Evolutionary conservation across 2,797 vertebrate species (phyloP).

Genomic region (Dendrocincla fuliginosa): DNA sequence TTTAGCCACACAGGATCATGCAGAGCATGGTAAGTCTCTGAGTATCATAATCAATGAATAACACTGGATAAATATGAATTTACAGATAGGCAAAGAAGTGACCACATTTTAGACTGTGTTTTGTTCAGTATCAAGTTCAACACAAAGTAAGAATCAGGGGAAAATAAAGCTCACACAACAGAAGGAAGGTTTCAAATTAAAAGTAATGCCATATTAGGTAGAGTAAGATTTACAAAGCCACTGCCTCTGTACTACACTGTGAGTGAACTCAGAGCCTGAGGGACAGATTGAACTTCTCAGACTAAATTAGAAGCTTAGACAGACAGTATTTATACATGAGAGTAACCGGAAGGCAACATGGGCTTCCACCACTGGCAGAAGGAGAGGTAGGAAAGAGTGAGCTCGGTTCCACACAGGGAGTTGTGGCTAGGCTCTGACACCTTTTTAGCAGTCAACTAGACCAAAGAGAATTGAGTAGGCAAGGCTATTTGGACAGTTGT

Average conservation of each 20-base stretch:
- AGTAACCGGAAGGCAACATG: neutral
- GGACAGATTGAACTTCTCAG: neutral
- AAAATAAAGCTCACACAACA: neutral
- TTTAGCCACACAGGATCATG: neutral
- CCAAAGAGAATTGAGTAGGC: neutral
- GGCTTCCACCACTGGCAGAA: neutral
- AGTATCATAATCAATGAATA: neutral
- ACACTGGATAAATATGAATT: neutral
- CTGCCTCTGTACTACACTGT: neutral
- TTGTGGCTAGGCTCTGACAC: constrained; percentile 12
- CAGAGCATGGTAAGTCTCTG: neutral
- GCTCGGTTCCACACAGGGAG: neutral
- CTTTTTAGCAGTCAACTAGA: neutral
- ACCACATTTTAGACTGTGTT: neutral
- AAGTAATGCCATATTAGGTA: neutral
- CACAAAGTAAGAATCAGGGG: neutral
- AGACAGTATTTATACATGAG: neutral
- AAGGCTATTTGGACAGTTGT: neutral
- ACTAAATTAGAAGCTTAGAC: neutral
- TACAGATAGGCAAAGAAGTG: neutral
- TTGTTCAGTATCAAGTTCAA: neutral
- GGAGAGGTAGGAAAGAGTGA: neutral
- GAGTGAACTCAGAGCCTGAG: neutral
- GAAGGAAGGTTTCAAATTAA: neutral
- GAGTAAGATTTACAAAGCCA: neutral